A percentile compares a stretch with the other conserved stretches of the same genome.
phyloP scores from a whole-genome alignment of 2,797 vertebrate genomes.

The Lagorchestes hirsutus region DNA sequence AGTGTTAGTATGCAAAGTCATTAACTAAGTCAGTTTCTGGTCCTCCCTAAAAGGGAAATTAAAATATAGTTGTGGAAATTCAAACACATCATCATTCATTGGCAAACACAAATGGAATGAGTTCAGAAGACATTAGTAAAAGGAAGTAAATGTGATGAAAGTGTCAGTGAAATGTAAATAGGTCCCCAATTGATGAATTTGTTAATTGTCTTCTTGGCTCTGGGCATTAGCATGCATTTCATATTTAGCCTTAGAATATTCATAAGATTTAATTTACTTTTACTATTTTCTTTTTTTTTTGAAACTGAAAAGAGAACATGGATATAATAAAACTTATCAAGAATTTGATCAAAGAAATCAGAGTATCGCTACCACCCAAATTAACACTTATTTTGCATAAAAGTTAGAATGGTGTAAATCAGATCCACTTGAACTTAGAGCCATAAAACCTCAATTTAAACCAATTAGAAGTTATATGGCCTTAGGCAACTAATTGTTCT shows the following conservation, averaged over 20 bases:
- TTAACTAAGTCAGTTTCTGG: background rate
- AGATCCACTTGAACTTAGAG: background rate
- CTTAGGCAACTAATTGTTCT: background rate
- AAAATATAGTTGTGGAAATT: conserved; percentile 47
- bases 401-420: background rate
- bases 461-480: background rate
- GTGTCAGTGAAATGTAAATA: conserved; percentile 51
- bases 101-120: conserved; percentile 48
- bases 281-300: background rate
- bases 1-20: background rate
- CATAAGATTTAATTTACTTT: conserved; percentile 45
- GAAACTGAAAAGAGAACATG: background rate
- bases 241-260: conserved; percentile 18
- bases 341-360: background rate
- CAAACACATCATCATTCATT: conserved; percentile 25
- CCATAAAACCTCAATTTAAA: background rate
- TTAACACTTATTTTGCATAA: background rate
- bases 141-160: conserved; percentile 26
- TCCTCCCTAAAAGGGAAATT: background rate
- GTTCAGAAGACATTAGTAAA: conserved; percentile 39
- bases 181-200: conserved; percentile 35
- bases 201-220: conserved; percentile 47
- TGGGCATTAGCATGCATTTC: background rate
- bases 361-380: background rate
- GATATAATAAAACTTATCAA: background rate